Conservation (phyloP, 2,113 vertebrate species). For the Nothoprocta pentlandii region DNA sequence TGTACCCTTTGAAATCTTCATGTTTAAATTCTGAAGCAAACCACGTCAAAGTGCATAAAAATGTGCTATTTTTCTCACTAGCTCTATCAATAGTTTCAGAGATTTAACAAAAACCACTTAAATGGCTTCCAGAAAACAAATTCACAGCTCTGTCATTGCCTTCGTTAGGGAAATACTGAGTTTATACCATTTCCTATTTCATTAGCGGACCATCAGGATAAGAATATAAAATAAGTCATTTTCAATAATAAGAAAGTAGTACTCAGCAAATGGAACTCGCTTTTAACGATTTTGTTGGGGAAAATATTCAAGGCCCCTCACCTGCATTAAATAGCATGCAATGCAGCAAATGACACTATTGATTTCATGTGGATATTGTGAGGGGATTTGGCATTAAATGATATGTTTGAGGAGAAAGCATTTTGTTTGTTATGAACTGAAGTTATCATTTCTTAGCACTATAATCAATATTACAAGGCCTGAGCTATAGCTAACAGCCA, state of each 20-base stretch:
- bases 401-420: not conserved
- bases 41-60: not conserved
- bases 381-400: not conserved
- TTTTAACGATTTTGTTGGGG: not conserved
- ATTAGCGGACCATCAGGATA: not conserved
- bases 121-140: no score
- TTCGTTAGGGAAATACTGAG: not conserved
- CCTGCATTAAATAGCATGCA: not conserved
- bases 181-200: not conserved
- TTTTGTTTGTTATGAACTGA: not conserved
- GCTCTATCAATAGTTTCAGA: no score
- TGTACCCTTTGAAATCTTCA: no score
- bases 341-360: not conserved
- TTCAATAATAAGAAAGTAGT: not conserved
- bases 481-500: not conserved
- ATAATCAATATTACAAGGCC: not conserved
- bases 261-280: not conserved
- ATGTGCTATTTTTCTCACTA: no score
- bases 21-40: no score
- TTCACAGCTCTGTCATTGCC: no score
- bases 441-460: not conserved
- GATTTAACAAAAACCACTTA: no score
- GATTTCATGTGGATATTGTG: not conserved
- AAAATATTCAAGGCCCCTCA: not conserved
- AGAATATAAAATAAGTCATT: not conserved